A percentile compares a stretch with the other conserved stretches of the same genome.
phyloP scores from a whole-genome alignment of 2,888 invertebrate genomes.

The Sarcophaga carnaria region DNA sequence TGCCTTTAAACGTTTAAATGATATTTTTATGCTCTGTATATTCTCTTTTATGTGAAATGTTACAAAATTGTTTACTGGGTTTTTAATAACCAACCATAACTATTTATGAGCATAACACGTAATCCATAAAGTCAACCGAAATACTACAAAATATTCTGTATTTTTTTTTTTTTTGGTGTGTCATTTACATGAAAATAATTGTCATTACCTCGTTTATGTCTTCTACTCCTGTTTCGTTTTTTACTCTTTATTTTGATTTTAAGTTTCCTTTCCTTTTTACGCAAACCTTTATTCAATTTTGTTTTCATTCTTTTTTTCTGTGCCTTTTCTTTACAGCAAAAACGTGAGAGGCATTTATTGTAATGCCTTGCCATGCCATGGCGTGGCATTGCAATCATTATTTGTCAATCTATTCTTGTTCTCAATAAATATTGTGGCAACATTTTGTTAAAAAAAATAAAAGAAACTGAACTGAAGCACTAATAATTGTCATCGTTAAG shows the following conservation, averaged over 20 bases:
- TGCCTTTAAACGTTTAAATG: not conserved
- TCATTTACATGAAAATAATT: conserved; percentile 60
- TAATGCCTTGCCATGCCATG: not conserved
- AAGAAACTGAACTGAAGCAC: not conserved
- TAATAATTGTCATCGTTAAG: conserved; percentile 40
- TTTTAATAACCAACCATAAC: not conserved
- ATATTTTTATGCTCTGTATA: not conserved
- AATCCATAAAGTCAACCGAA: conserved; percentile 47
- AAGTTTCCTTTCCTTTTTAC: too few species aligned
- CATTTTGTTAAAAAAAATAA: not conserved
- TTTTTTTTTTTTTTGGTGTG: conserved; percentile 31
- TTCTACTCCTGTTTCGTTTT: not conserved
- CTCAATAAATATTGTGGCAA: conserved; percentile 42
- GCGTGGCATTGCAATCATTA: conserved; percentile 27
- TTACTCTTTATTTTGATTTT: not conserved
- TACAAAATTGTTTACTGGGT: conserved; percentile 44
- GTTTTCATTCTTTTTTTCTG: too few species aligned
- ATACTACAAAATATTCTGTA: conserved; percentile 3
- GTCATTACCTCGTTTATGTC: conserved; percentile 30
- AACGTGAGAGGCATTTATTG: conserved; percentile 56
- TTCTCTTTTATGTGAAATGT: too few species aligned
- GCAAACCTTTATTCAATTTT: too few species aligned
- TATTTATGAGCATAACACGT: conserved; percentile 23
- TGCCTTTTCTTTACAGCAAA: not conserved
- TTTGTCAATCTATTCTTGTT: conserved; percentile 49